These are phyloP conservation scores for Carlito syrichta DNA, from an alignment of 2,113 vertebrate genomes.

Conservation along the genomic window DNA sequence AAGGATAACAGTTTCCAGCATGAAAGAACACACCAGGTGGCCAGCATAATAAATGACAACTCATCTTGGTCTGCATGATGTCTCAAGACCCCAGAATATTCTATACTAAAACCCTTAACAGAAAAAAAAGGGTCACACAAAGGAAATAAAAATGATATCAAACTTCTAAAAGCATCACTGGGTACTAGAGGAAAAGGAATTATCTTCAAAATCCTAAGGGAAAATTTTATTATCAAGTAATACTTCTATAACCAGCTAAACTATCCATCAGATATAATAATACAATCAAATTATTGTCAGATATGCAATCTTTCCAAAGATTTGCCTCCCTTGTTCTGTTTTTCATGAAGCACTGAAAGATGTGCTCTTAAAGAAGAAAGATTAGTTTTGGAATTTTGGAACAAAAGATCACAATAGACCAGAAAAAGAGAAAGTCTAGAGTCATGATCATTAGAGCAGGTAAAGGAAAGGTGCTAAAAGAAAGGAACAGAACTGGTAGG, in stretches of 20 bases:
- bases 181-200: not conserved
- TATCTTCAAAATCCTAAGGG: not conserved
- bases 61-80: not conserved
- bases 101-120: not conserved
- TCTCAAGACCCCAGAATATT: not conserved
- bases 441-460: not conserved
- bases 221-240: not conserved
- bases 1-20: not conserved
- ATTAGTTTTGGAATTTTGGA: not conserved
- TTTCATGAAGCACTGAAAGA: not conserved
- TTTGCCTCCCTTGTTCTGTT: not conserved
- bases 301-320: not conserved
- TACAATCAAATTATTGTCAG: not conserved
- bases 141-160: not conserved
- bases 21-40: not conserved
- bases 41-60: not conserved
- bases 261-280: not conserved
- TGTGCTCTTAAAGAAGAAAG: not conserved
- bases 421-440: not conserved
- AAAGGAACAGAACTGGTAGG: not conserved
- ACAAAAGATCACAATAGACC: not conserved
- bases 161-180: not conserved
- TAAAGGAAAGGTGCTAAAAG: not conserved
- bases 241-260: conserved; percentile 36
- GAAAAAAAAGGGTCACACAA: not conserved